A percentile compares a stretch with the other conserved stretches of the same genome.
phyloP scores from a whole-genome alignment of 2,888 invertebrate species.

The Lithodes maja region DNA sequence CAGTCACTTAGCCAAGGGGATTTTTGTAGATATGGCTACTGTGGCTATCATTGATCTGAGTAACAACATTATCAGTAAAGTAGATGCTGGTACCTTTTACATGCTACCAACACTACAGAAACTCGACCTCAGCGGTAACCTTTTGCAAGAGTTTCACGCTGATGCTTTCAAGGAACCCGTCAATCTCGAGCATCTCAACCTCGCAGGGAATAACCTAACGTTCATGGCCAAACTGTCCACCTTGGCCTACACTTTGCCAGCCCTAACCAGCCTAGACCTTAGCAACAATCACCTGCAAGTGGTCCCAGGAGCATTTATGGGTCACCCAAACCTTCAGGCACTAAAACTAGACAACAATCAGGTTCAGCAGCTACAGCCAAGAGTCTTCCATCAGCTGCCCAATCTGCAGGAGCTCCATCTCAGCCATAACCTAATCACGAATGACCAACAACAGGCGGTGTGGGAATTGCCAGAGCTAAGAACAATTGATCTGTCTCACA shows the following conservation, averaged over 20 bases:
- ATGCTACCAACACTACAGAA: slow-evolving; percentile 82
- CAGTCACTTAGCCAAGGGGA: slow-evolving; percentile 72
- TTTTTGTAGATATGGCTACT: slow-evolving; percentile 66
- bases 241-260: slow-evolving; percentile 53
- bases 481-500: slow-evolving; percentile 71
- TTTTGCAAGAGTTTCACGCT: slow-evolving; percentile 53
- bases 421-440: slow-evolving; percentile 70
- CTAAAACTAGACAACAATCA: slow-evolving; percentile 70
- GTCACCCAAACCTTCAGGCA: slow-evolving; percentile 64
- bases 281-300: slow-evolving; percentile 69
- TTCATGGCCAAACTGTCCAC: slow-evolving; percentile 47
- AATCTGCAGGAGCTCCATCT: slow-evolving; percentile 83
- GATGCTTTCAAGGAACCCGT: slow-evolving; percentile 50
- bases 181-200: slow-evolving; percentile 65
- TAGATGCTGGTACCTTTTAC: slow-evolving; percentile 84
- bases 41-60: slow-evolving; percentile 82
- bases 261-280: slow-evolving; percentile 69
- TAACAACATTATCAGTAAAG: slow-evolving; percentile 81
- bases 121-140: slow-evolving; percentile 84
- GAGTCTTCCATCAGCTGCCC: slow-evolving; percentile 78
- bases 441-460: slow-evolving; percentile 41
- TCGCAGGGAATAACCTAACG: slow-evolving; percentile 69
- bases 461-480: slow-evolving; percentile 68
- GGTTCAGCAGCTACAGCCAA: slow-evolving; percentile 62
- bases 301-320: slow-evolving; percentile 15